A percentile compares a stretch with the other conserved stretches of the same genome.
Conservation (phyloP, 2,797 vertebrate genomes). For the Hapalemur alaotrensis region DNA sequence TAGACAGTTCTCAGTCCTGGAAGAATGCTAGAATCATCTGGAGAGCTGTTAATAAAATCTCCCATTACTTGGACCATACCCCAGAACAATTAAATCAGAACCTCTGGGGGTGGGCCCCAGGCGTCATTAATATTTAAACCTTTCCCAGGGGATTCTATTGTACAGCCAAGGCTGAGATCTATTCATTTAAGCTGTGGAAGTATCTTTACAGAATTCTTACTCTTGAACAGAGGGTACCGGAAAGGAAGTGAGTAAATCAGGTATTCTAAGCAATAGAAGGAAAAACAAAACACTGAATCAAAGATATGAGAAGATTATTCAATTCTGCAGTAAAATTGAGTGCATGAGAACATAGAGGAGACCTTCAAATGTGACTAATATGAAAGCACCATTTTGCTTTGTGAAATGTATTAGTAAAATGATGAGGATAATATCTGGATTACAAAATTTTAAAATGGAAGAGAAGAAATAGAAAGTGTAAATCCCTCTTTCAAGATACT, state of each 20-base stretch:
- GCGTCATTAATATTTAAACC: neutral
- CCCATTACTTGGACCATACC: neutral
- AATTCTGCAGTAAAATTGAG: neutral
- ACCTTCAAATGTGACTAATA: neutral
- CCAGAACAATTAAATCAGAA: constrained; percentile 12
- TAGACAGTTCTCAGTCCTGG: neutral
- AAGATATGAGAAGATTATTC: neutral
- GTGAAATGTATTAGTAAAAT: neutral
- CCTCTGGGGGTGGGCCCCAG: neutral
- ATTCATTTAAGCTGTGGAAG: neutral
- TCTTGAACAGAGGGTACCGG: neutral
- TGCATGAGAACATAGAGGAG: neutral
- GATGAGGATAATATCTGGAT: neutral
- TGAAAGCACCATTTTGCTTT: neutral
- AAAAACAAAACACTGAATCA: neutral
- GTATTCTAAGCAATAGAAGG: neutral
- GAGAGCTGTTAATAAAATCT: neutral
- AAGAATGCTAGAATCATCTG: neutral
- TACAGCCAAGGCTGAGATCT: neutral
- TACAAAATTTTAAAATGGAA: neutral
- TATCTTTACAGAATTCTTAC: neutral
- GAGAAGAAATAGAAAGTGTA: neutral
- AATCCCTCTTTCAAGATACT: neutral
- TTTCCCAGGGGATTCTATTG: neutral
- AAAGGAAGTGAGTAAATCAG: neutral